Base-by-base conservation (phyloP, 1,140 invertebrate genomes). In the Galleria mellonella region DNA sequence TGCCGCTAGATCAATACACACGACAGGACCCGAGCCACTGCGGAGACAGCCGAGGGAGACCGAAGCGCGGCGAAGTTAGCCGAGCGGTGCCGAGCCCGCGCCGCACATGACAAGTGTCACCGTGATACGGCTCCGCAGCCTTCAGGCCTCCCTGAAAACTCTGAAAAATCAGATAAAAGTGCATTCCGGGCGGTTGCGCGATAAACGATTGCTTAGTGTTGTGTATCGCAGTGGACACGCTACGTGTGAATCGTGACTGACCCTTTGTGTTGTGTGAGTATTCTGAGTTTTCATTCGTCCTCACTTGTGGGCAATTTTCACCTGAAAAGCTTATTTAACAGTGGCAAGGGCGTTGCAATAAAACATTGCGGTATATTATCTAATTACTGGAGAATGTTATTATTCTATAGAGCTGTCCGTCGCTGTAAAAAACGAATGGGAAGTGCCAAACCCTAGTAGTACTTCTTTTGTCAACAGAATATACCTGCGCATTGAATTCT, bases 61-160 rank as follows among this genome's bases (percentile, higher is more conserved):
- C 69, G 69, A 57, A 37, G 9, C 17, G 10, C 14, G 7, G 44
- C 78, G 77, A 68, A 35, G n/a, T 6, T 4, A 0, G n/a, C 44
- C 71, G 68, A 65, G 37, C 13, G n/a, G 5, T 3, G 3, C 62
- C 72, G 72, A 81, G 28, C 35, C 41, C 43, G 38, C 49, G 53
- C 65, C 64, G 64, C 75, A 82, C 62, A 74, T 84, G 81, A 73
- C 81, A 84, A 73, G 65, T 75, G 81, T 82, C 81, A 72, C 33
- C 72, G 69, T 65, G 63, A 63, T 62, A 66, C 64, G 51, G 59
- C 64, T 53, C 70, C 65, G 73, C 72, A 76, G 67, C 67, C 67
- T 73, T 73, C 75, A 70, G 72, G 62, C 59, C 58, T 63, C 58
- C 50, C 64, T 66, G 64, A 72, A 71, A 65, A 57, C 52, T 32